Evolutionary conservation across 2,888 invertebrate species (phyloP).

Genomic region (Eugnorisma glareosa): DNA sequence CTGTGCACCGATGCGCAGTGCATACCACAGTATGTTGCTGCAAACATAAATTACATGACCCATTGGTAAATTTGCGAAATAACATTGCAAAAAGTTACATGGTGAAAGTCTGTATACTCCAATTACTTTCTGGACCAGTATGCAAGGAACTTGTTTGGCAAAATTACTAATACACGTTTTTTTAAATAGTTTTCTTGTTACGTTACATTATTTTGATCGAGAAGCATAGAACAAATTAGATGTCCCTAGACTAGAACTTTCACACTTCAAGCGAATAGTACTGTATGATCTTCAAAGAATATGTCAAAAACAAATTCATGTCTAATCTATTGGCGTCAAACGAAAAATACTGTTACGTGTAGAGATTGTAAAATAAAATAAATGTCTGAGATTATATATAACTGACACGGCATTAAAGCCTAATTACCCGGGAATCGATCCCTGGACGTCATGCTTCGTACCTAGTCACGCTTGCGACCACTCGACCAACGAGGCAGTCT

Average conservation of each 20-base stretch:
- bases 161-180: neutral
- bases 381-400: neutral
- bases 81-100: conserved; percentile 63
- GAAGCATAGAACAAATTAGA: neutral
- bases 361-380: neutral
- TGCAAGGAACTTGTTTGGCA: conserved; percentile 26
- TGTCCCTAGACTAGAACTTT: neutral
- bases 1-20: conserved; percentile 38
- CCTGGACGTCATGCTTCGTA: no score
- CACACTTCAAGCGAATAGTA: neutral
- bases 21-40: conserved; percentile 42
- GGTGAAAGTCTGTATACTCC: conserved; percentile 78
- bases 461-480: no score
- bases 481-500: no score
- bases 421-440: no score
- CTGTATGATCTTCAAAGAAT: neutral
- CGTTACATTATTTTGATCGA: neutral
- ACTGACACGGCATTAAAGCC: no score
- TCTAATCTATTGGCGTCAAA: neutral
- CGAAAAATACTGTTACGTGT: neutral
- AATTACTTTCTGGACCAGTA: conserved; percentile 69
- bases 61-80: conserved; percentile 72
- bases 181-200: neutral
- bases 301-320: neutral
- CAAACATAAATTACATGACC: conserved; percentile 59